phyloP scores from a whole-genome alignment of 2,113 vertebrate species.

The Sisor rabdophorus region DNA sequence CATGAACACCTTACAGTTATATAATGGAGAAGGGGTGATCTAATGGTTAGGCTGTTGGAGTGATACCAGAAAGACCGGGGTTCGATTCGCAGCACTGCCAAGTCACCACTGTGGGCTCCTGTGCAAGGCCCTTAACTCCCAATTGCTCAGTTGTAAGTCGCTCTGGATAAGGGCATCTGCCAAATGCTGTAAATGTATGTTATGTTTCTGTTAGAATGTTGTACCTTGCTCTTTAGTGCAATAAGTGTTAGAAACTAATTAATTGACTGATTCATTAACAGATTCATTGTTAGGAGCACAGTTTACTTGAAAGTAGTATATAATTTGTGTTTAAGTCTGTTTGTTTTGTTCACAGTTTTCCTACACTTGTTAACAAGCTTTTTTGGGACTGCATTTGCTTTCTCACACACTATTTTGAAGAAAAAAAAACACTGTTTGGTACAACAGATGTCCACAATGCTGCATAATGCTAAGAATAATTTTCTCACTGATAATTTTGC shows the following conservation, averaged over 20 bases:
- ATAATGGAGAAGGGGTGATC: no score
- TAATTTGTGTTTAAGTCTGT: neutral
- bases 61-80: no score
- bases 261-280: no score
- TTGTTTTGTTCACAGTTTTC: neutral
- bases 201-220: neutral
- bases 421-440: neutral
- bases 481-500: no score
- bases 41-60: no score
- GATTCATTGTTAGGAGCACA: neutral
- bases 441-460: neutral
- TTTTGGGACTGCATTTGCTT: neutral
- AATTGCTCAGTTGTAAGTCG: no score
- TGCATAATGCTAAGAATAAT: neutral
- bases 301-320: neutral
- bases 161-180: no score
- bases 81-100: no score
- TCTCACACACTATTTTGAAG: neutral
- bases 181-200: no score
- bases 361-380: neutral
- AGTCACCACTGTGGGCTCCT: no score
- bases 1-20: no score
- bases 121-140: no score
- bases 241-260: neutral
- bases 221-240: neutral